These are phyloP conservation scores for Perithous albicinctus DNA, from an alignment of 2,888 invertebrate species.

Conservation along the genomic window DNA sequence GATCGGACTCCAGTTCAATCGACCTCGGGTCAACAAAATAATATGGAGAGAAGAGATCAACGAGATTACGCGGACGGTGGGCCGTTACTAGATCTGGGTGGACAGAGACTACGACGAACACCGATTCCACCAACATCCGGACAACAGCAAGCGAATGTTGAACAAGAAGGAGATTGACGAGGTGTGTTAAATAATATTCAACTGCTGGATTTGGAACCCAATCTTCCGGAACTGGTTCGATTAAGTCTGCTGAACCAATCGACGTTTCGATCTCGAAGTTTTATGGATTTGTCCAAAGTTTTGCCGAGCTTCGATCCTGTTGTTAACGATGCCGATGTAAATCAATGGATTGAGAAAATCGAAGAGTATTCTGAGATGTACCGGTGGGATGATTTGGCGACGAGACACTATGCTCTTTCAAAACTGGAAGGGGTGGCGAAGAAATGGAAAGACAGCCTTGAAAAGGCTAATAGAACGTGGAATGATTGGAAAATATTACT, in stretches of 20 bases:
- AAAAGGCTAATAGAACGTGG: no score
- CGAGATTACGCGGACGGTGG: not conserved
- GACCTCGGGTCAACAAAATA: not conserved
- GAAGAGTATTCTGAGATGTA: conserved; percentile 70
- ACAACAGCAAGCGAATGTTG: not conserved
- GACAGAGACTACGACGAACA: not conserved
- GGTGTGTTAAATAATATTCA: not conserved
- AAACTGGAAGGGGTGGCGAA: conserved; percentile 71
- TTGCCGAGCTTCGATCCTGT: conserved; percentile 62
- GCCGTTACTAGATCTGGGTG: not conserved
- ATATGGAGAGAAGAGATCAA: not conserved
- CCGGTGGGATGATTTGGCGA: conserved; percentile 68
- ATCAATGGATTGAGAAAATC: conserved; percentile 66
- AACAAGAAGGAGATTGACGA: not conserved
- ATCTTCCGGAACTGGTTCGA: not conserved
- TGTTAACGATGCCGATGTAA: conserved; percentile 54
- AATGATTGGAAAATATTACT: conserved; percentile 45
- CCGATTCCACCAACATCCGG: not conserved
- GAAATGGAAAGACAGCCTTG: conserved; percentile 71
- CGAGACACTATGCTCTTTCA: conserved; percentile 68
- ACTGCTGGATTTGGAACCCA: not conserved
- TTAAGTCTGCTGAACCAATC: conserved; percentile 7
- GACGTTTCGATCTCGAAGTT: conserved; percentile 2
- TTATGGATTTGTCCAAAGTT: conserved; percentile 17
- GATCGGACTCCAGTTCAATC: not conserved